Evolutionary conservation across 37 sponge, comb jelly and placozoan genomes (phyloP).

Genomic region (Eunapius fragilis): DNA sequence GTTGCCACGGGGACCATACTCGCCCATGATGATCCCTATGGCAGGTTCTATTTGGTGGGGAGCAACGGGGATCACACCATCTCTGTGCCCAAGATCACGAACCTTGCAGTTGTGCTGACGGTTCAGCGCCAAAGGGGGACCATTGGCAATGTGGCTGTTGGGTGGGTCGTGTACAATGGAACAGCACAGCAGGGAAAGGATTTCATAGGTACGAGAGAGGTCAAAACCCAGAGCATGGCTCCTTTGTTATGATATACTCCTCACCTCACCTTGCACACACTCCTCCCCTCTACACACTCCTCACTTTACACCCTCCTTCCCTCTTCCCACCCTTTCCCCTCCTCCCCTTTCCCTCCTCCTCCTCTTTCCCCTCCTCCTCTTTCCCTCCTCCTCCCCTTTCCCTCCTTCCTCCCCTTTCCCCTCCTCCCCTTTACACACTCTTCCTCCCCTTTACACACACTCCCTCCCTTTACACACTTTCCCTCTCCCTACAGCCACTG

Average conservation of each 20-base stretch:
- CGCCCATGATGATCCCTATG: conserved; percentile 80
- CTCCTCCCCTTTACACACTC: too few relatives aligned
- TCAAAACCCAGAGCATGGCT: not conserved
- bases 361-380: too few relatives aligned
- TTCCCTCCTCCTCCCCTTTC: too few relatives aligned
- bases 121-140: conserved; percentile 72
- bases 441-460: too few relatives aligned
- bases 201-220: conserved; percentile 27
- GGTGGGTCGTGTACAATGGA: conserved; percentile 40
- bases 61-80: conserved; percentile 7
- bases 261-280: conserved; percentile 1
- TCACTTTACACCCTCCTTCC: too few relatives aligned
- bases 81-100: conserved; percentile 21
- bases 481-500: conserved; percentile 21
- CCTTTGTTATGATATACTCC: not conserved
- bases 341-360: too few relatives aligned
- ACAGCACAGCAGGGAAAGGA: conserved; percentile 57
- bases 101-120: conserved; percentile 68
- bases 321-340: not conserved
- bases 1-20: conserved; percentile 46
- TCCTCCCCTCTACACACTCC: too few relatives aligned
- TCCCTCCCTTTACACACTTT: not conserved
- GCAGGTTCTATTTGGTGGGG: conserved; percentile 40
- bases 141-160: conserved; percentile 60
- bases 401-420: too few relatives aligned